Evolutionary conservation across 2,888 invertebrate species (phyloP).

Genomic region (Silvanus unidentatus): DNA sequence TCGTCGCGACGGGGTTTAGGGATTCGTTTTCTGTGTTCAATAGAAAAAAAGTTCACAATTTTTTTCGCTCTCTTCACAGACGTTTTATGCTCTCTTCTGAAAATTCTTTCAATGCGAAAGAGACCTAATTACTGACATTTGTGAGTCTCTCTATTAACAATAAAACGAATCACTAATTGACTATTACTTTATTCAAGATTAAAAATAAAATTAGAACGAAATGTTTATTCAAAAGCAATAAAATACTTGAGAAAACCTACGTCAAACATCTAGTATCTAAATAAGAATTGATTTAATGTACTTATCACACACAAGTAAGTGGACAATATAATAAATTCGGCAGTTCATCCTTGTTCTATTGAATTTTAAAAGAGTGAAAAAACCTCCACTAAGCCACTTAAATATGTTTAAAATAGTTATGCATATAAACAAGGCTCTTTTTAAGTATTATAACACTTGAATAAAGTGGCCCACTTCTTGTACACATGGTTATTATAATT

Average conservation of each 20-base stretch:
- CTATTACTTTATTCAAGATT: too few relatives aligned
- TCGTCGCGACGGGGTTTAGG: too few relatives aligned
- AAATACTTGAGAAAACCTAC: constrained; percentile 20
- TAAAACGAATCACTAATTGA: too few relatives aligned
- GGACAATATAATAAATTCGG: constrained; percentile 19
- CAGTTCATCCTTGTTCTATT: neutral
- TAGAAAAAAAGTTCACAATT: too few relatives aligned
- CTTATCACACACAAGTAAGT: constrained; percentile 12
- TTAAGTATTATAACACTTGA: constrained; percentile 31
- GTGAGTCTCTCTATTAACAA: too few relatives aligned
- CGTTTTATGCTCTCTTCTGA: too few relatives aligned
- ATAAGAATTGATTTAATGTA: constrained; percentile 17
- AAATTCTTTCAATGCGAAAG: too few relatives aligned
- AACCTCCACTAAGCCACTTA: constrained; percentile 27
- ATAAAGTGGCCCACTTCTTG: constrained; percentile 38
- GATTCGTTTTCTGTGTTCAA: too few relatives aligned
- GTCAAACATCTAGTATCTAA: constrained; percentile 17
- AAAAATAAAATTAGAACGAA: too few relatives aligned
- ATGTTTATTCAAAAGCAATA: neutral
- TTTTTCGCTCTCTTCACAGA: too few relatives aligned
- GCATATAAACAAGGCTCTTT: constrained; percentile 35
- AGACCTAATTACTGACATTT: too few relatives aligned
- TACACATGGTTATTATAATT: constrained; percentile 40
- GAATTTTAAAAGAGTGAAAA: too few relatives aligned
- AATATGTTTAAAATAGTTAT: constrained; percentile 38